Percentiles rank a stretch among this genome's conserved stretches.
Evolutionary conservation across 2,888 invertebrate species (phyloP).

Genomic region (Cinara cedri): DNA sequence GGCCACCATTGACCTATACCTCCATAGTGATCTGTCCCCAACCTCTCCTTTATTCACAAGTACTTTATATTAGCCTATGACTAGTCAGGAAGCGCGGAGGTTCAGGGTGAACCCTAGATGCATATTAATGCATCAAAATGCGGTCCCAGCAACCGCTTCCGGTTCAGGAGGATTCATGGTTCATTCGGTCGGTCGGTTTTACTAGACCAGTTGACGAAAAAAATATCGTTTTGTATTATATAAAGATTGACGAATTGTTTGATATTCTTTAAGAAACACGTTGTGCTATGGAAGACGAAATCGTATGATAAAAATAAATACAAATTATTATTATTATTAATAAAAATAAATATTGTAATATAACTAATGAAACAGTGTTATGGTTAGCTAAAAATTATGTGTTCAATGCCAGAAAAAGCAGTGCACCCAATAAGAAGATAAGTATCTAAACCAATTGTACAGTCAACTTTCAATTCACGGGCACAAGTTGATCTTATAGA

Average conservation of each 20-base stretch:
- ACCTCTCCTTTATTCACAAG: too few relatives aligned
- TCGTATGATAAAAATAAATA: conserved; percentile 22
- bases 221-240: conserved; percentile 18
- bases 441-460: not conserved
- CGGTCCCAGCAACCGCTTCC: too few relatives aligned
- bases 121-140: too few relatives aligned
- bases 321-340: too few relatives aligned
- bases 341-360: conserved; percentile 22
- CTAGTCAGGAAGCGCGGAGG: too few relatives aligned
- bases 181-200: too few relatives aligned
- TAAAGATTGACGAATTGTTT: conserved; percentile 22
- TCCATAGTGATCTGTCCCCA: too few relatives aligned
- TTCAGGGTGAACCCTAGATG: too few relatives aligned
- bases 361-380: conserved; percentile 33
- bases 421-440: not conserved
- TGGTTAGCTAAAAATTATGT: conserved; percentile 14
- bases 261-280: conserved; percentile 18
- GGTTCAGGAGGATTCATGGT: too few relatives aligned
- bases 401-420: conserved; percentile 6
- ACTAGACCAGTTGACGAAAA: conserved; percentile 49
- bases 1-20: too few relatives aligned
- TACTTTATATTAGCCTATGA: too few relatives aligned
- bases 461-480: not conserved
- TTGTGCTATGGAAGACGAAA: conserved; percentile 30
- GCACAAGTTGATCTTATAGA: conserved; percentile 7